Base-by-base conservation (phyloP, 2,888 invertebrate genomes). In the Branchipolynoe longqiensis region DNA sequence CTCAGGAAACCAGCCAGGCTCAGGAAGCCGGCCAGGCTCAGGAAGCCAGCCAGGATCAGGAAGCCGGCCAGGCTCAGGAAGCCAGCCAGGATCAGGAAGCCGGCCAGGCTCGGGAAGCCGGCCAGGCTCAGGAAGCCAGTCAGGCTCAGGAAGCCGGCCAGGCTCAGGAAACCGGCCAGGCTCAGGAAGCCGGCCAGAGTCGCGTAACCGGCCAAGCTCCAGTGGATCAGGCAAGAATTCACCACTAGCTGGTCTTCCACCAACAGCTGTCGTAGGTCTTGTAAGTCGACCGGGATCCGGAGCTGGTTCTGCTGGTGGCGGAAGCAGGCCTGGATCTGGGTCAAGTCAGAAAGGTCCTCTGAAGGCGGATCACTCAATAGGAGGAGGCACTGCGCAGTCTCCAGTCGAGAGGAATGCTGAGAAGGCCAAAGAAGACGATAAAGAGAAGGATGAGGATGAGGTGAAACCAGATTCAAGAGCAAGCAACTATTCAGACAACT, bases 301-400 rank as follows among this genome's bases (percentile, higher is more conserved):
- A 25, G 25, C 14, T 58, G 62, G 25, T 25, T 62, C 62, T 25
- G 62, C 8, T 14, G n/a, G 33, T 69, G n/a, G n/a, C n/a, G 69
- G 69, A 38, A 69, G 69, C 36, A 6, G 69, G n/a, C 69, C 69
- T 28, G 69, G 69, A 3, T 69, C 69, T 31, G 69, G 48, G 18
- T 78, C 78, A n/a, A 78, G 78, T 28, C 78, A 78, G 12, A 78
- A 48, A 78, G 78, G 78, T 12, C 78, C 78, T 25, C 3, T 78
- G 18, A 78, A 78, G 48, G 78, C 78, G 48, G 78, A 78, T 41
- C 78, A 78, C 48, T 69, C 69, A 12, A 36, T 69, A 3, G 69
- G 36, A 12, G n/a, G n/a, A n/a, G n/a, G n/a, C n/a, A n/a, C n/a
- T n/a, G n/a, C n/a, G n/a, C 36, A n/a, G 8, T 36, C 69, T 14